A percentile compares a stretch with the other conserved stretches of the same genome.
Evolutionary conservation across 2,113 vertebrate species (phyloP).

Genomic region (Corvus cornix): DNA sequence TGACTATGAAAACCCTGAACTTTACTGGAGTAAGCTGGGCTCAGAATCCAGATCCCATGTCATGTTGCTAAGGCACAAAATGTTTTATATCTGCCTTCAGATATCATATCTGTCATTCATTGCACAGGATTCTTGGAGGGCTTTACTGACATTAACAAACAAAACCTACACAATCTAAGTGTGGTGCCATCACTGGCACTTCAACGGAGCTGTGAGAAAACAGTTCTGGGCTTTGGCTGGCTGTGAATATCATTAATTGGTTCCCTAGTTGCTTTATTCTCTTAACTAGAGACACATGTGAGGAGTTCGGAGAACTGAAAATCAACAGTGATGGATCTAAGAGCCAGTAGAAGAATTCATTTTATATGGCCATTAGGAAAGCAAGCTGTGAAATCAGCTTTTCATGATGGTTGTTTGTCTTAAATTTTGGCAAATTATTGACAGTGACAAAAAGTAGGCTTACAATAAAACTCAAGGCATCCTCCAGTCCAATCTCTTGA

Average conservation of each 20-base stretch:
- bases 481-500: not conserved
- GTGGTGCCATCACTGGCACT: not conserved
- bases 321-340: not conserved
- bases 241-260: not conserved
- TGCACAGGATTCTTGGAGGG: not conserved
- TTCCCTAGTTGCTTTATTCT: not conserved
- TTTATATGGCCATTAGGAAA: not conserved
- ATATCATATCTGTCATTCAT: not conserved
- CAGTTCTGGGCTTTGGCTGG: not conserved
- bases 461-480: not conserved
- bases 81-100: not conserved
- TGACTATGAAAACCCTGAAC: not conserved
- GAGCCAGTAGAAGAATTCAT: not conserved
- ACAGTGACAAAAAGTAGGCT: not conserved
- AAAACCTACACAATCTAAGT: not conserved
- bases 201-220: not conserved
- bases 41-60: not conserved
- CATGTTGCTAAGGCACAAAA: not conserved
- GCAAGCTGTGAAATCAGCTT: not conserved
- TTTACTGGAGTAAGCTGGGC: not conserved
- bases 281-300: not conserved
- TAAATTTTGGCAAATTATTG: not conserved
- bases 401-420: not conserved
- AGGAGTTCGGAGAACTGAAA: not conserved
- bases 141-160: constrained; percentile 7